Conservation (phyloP, 1,140 invertebrate species). For the Leptinotarsa defecta region DNA sequence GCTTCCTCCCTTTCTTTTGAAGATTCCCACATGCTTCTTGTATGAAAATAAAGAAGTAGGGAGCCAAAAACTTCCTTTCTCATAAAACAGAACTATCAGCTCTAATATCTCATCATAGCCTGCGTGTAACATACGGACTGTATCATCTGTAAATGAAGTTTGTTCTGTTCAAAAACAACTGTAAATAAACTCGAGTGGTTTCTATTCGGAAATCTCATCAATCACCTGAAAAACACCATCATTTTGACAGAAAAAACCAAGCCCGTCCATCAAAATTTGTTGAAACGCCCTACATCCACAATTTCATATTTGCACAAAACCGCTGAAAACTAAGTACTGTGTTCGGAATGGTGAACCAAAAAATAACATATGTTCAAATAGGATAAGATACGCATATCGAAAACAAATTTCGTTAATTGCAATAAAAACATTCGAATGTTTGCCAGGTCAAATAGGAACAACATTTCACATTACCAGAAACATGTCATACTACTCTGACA, state of each 20-base stretch:
- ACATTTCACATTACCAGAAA: constrained; percentile 32
- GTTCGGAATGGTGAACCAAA: constrained; percentile 24
- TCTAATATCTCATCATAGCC: too few species aligned
- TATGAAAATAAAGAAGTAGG: too few species aligned
- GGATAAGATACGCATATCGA: constrained; percentile 41
- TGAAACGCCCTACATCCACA: neutral
- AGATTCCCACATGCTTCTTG: too few species aligned
- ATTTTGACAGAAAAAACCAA: neutral
- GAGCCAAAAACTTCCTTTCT: too few species aligned
- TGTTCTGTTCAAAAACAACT: neutral
- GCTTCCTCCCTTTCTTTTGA: too few species aligned
- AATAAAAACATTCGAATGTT: constrained; percentile 38
- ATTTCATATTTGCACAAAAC: constrained; percentile 17
- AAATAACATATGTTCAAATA: constrained; percentile 42
- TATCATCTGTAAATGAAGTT: too few species aligned
- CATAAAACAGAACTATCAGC: too few species aligned
- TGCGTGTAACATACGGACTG: too few species aligned
- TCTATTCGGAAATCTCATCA: neutral
- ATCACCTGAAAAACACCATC: neutral
- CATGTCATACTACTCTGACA: constrained; percentile 38
- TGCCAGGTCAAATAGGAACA: constrained; percentile 38
- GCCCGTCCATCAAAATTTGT: neutral
- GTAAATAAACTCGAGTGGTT: neutral
- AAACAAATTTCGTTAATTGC: constrained; percentile 41
- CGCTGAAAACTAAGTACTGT: constrained; percentile 18